Conservation (phyloP, 2,113 vertebrate genomes). For the Deroptyus accipitrinus region DNA sequence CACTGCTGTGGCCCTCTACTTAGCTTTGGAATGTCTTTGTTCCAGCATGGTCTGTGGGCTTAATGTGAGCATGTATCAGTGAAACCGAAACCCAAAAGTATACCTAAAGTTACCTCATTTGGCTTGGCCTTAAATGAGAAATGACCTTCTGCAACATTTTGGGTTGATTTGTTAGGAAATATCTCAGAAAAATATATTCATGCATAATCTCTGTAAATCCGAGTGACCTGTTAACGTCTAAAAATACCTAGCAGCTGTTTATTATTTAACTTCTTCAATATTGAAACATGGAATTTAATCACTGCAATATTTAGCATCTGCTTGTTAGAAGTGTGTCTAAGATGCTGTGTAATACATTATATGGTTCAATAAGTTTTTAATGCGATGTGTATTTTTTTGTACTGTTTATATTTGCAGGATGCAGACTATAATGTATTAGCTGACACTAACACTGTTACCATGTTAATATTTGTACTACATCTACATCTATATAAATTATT, state of each 20-base stretch:
- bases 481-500: background rate
- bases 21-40: background rate
- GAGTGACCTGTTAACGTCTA: background rate
- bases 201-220: background rate
- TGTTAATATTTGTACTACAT: background rate
- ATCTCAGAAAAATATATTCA: background rate
- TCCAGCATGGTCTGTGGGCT: background rate
- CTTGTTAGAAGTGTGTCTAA: background rate
- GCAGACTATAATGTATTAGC: background rate
- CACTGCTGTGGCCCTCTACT: background rate
- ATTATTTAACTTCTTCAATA: background rate
- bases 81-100: background rate
- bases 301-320: background rate
- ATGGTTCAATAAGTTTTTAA: background rate
- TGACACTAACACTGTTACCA: background rate
- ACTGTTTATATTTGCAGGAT: background rate
- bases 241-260: background rate
- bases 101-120: background rate
- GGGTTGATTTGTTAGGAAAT: background rate
- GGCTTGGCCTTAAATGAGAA: background rate
- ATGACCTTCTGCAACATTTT: background rate
- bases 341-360: background rate
- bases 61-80: background rate
- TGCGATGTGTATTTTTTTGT: background rate
- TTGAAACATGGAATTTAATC: background rate